Evolutionary conservation across 2,888 invertebrate species (phyloP).

Genomic region (Heliothis peltigera): DNA sequence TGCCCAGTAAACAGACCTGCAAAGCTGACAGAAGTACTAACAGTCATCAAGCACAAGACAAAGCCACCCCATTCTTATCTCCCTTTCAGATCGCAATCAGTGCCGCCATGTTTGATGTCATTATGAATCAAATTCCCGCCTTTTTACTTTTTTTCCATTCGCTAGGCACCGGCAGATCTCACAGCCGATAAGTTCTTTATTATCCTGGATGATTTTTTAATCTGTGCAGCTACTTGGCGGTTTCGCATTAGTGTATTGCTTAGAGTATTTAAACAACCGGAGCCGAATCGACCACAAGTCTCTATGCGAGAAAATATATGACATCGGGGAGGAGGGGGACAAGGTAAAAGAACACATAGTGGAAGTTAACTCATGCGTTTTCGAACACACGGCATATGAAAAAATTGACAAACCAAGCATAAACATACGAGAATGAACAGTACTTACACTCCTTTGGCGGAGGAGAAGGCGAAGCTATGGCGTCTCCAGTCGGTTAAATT

Average conservation of each 20-base stretch:
- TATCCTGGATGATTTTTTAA: slow-evolving; percentile 89
- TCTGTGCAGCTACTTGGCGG: slow-evolving; percentile 79
- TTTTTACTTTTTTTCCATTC: slow-evolving; percentile 80
- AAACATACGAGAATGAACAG: no score
- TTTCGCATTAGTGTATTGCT: slow-evolving; percentile 80
- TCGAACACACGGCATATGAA: no score
- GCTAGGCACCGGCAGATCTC: slow-evolving; percentile 86
- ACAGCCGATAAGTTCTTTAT: slow-evolving; percentile 88
- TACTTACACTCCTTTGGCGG: no score
- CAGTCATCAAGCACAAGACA: slow-evolving; percentile 82
- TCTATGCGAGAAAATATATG: no score
- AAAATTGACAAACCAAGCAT: no score
- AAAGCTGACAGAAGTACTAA: slow-evolving; percentile 51
- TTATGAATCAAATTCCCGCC: slow-evolving; percentile 88
- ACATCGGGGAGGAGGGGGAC: no score
- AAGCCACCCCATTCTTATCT: slow-evolving; percentile 85
- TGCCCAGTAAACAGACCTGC: slow-evolving; percentile 3
- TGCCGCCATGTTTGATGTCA: slow-evolving; percentile 86
- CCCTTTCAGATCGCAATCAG: slow-evolving; percentile 86
- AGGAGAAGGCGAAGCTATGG: no score
- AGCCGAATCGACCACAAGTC: no score
- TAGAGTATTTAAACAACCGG: slow-evolving; percentile 46
- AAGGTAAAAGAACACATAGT: no score
- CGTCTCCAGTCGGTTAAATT: no score
- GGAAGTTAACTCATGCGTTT: no score